phyloP scores from a whole-genome alignment of 2,888 invertebrate genomes.

The Thymelicus lineola region DNA sequence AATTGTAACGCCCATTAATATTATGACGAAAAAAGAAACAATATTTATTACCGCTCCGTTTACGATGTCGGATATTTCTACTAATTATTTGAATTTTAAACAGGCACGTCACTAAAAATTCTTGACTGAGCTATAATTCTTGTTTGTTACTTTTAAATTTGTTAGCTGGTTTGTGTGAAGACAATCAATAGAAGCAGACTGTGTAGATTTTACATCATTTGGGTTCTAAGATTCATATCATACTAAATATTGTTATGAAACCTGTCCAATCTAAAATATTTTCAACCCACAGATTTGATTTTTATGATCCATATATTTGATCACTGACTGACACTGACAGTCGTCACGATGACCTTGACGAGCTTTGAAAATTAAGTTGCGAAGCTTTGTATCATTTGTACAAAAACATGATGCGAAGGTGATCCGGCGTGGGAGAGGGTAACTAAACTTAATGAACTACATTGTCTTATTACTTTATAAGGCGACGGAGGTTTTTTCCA shows the following conservation, averaged over 20 bases:
- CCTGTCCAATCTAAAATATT: conserved; percentile 23
- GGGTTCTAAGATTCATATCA: background rate
- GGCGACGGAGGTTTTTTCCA: conserved; percentile 69
- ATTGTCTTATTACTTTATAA: conserved; percentile 82
- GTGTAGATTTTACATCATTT: background rate
- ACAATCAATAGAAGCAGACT: too few relatives aligned
- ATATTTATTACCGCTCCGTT: conserved; percentile 30
- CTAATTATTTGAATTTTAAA: conserved; percentile 29
- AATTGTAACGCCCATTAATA: conserved; percentile 38
- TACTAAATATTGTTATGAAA: background rate
- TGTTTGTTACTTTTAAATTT: too few relatives aligned
- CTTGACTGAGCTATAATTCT: background rate
- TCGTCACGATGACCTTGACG: conserved; percentile 44
- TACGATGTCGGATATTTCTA: conserved; percentile 25
- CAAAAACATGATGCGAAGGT: conserved; percentile 51
- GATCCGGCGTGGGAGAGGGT: conserved; percentile 65
- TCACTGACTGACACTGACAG: conserved; percentile 21
- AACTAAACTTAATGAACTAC: conserved; percentile 75
- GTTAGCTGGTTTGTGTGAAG: too few relatives aligned
- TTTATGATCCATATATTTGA: conserved; percentile 39
- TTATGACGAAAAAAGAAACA: conserved; percentile 32
- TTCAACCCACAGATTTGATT: conserved; percentile 42
- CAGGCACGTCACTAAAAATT: conserved; percentile 2
- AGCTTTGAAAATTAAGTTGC: conserved; percentile 45
- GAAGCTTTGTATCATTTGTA: conserved; percentile 43